phyloP scores from a whole-genome alignment of 2,888 invertebrate species.

The Drosophila atripex region DNA sequence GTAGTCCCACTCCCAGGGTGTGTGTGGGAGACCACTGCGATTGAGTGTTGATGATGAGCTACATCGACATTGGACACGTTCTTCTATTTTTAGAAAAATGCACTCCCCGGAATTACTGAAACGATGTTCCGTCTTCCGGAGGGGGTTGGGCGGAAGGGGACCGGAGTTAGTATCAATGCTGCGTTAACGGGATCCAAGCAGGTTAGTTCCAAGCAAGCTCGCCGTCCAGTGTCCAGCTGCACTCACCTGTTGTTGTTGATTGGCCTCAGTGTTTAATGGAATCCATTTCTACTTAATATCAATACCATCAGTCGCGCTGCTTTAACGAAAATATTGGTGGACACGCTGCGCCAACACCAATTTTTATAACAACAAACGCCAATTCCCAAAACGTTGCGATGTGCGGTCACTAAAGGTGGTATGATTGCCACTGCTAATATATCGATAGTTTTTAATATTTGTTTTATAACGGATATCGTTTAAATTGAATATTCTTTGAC shows the following conservation, averaged over 20 bases:
- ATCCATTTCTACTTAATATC: background rate
- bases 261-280: background rate
- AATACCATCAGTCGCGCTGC: background rate
- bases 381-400: conserved; percentile 11
- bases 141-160: conserved; percentile 19
- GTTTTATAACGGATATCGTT: background rate
- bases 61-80: conserved; percentile 26
- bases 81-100: conserved; percentile 34
- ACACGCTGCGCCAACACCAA: background rate
- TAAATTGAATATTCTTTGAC: background rate
- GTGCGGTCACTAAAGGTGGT: conserved; percentile 3
- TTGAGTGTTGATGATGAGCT: conserved; percentile 13
- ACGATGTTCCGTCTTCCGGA: conserved; percentile 1
- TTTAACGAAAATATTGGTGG: background rate
- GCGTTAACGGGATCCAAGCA: conserved; percentile 46
- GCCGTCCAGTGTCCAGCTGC: background rate
- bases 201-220: conserved; percentile 1
- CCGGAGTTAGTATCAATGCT: conserved; percentile 49
- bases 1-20: background rate
- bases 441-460: background rate
- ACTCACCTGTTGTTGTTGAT: conserved; percentile 30
- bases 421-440: background rate
- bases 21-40: background rate
- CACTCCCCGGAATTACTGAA: conserved; percentile 13
- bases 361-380: conserved; percentile 22